Evolutionary conservation across 2,113 vertebrate species (phyloP).

Genomic region (Rhinolophus ferrumequinum): DNA sequence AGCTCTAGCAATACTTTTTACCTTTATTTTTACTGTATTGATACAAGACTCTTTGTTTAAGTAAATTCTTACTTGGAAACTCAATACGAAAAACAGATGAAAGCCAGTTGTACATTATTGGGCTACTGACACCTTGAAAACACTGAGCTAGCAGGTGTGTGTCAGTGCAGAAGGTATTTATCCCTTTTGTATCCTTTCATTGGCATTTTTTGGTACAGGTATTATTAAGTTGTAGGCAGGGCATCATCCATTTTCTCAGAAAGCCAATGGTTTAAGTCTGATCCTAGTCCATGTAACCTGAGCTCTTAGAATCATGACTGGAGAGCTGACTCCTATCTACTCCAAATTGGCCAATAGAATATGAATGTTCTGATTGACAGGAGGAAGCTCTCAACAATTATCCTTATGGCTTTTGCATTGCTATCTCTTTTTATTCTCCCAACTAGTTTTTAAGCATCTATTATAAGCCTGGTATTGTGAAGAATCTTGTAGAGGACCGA

Average conservation of each 20-base stretch:
- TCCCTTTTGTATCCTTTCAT: background rate
- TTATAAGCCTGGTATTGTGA: background rate
- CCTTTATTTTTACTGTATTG: background rate
- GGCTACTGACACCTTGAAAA: background rate
- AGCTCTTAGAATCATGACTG: background rate
- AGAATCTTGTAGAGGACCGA: background rate
- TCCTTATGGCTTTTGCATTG: background rate
- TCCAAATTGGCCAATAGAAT: background rate
- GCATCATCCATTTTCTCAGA: background rate
- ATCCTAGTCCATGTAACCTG: background rate
- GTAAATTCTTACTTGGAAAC: conserved; percentile 11
- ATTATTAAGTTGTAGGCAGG: background rate
- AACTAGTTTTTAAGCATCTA: background rate
- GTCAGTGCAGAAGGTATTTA: background rate
- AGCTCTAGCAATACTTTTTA: background rate
- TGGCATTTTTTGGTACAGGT: background rate
- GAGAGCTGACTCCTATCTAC: background rate
- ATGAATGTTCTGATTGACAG: background rate
- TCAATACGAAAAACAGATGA: background rate
- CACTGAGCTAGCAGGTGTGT: too few relatives aligned
- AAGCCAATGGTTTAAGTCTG: background rate
- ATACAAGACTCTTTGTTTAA: background rate
- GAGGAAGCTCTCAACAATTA: background rate
- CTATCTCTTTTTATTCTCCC: background rate
- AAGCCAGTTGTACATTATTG: background rate